phyloP scores from a whole-genome alignment of 2,113 vertebrate genomes.

The Coregonus clupeaformis region DNA sequence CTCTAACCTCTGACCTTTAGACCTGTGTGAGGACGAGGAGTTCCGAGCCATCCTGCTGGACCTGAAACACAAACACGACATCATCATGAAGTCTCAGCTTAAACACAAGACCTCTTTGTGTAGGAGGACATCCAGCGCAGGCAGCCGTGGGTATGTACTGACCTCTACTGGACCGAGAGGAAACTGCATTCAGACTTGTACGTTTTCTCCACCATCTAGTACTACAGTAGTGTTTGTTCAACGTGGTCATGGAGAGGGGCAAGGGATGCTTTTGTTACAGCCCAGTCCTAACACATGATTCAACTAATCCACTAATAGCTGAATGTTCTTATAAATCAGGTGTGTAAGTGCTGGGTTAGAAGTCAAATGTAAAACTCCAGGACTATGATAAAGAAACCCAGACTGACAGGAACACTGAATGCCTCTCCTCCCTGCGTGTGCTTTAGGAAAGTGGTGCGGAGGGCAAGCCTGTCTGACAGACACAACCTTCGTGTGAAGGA shows the following conservation, averaged over 20 bases:
- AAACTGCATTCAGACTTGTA: background rate
- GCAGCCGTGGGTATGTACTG: constrained; percentile 89
- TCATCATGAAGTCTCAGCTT: constrained; percentile 97
- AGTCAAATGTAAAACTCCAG: too few relatives aligned
- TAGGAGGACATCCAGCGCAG: constrained; percentile 90
- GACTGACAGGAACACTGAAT: too few relatives aligned
- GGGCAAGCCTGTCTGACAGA: constrained; percentile 92
- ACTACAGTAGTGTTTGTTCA: too few relatives aligned
- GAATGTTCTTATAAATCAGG: too few relatives aligned
- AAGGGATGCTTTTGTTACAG: too few relatives aligned
- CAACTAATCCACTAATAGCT: too few relatives aligned
- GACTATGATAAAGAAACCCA: too few relatives aligned
- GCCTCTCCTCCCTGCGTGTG: too few relatives aligned
- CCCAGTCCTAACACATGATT: too few relatives aligned
- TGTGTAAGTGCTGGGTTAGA: background rate
- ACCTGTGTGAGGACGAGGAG: constrained; percentile 95
- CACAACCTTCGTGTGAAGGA: constrained; percentile 95
- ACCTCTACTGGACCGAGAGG: background rate
- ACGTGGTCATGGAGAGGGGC: too few relatives aligned
- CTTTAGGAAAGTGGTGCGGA: constrained; percentile 90
- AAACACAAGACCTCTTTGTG: constrained; percentile 95
- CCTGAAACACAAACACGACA: constrained; percentile 95
- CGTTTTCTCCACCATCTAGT: too few relatives aligned
- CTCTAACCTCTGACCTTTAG: constrained; percentile 59
- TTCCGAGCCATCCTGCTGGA: constrained; percentile 91